These are phyloP conservation scores for Lucinisca nassula DNA, from an alignment of 2,888 invertebrate genomes.

Conservation along the genomic window DNA sequence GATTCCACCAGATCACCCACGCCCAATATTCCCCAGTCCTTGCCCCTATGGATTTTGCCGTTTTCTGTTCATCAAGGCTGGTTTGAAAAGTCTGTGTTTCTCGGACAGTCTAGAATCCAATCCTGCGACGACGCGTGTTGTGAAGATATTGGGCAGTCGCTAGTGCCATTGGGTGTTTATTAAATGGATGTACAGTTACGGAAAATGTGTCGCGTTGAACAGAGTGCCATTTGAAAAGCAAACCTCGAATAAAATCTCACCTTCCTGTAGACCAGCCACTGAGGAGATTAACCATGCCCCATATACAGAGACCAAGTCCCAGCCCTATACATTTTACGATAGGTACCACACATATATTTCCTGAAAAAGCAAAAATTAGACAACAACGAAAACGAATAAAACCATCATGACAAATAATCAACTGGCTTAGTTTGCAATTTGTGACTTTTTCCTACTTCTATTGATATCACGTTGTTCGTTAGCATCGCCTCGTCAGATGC, in stretches of 20 bases:
- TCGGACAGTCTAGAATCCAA: background rate
- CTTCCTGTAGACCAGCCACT: slow-evolving; percentile 89
- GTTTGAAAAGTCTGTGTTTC: background rate
- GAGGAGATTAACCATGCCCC: slow-evolving; percentile 88
- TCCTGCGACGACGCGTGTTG: background rate
- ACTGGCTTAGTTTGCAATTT: background rate
- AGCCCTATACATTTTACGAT: slow-evolving; percentile 89
- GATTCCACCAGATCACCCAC: background rate
- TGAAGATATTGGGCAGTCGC: background rate
- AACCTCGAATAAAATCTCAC: slow-evolving; percentile 75
- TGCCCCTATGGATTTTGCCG: no score
- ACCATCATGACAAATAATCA: background rate
- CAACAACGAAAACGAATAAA: no score
- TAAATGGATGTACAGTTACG: background rate
- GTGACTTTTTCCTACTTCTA: no score
- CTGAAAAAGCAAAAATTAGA: no score
- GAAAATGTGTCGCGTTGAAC: background rate
- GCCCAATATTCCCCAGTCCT: background rate
- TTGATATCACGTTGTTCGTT: no score
- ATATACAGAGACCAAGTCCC: slow-evolving; percentile 89
- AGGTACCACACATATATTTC: slow-evolving; percentile 88
- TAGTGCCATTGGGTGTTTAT: background rate
- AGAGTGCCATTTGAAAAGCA: background rate
- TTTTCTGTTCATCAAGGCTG: background rate
- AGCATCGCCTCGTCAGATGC: no score